Base-by-base conservation (phyloP, 2,797 vertebrate genomes). In the Xerus rutilus region DNA sequence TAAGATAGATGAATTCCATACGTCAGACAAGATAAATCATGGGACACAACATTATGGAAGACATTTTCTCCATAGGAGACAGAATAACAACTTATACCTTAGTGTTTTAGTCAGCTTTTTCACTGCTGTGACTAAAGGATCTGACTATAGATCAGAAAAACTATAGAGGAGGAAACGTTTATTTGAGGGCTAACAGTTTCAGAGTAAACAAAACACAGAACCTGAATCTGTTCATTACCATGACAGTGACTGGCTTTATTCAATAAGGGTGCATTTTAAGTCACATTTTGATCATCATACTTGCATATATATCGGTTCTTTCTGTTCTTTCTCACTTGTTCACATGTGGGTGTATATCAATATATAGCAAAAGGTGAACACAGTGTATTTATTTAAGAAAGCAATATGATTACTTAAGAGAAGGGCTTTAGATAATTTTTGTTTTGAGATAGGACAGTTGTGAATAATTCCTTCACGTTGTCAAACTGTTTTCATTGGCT, bases 1-100 rank as follows among this genome's bases (percentile, higher is more conserved):
- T 98, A 88, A 98, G 77, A 97, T 86, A 96, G 15, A 96, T 0
- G 5, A n/a, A 70, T 98, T 98, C 97, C 49, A 94, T 98, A 72
- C 78, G 93, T 89, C 96, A 94, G n/a, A 45, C 69, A 72, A 88
- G 57, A 79, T 91, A 93, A 93, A 96, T 89, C 96, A 81, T 89
- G 84, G 93, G 32, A 96, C 72, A 93, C 28, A 83, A 87, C 86
- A 91, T 95, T 73, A 96, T 85, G 89, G 97, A 97, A 82, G 30
- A 59, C 83, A 28, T 78, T 94, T 96, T 76, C 43, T 85, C 30
- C n/a, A n/a, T 83, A 73, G 54, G 76, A 77, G 47, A 88, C 62
- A 54, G 62, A 83, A 52, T 92, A 74, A 65, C 25, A 94, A 92
- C n/a, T 89, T 39, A 20, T 87, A 39, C 39, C 39, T 39, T 39